Evolutionary conservation across 2,888 invertebrate species (phyloP).

Genomic region (Cheilosia variabilis): DNA sequence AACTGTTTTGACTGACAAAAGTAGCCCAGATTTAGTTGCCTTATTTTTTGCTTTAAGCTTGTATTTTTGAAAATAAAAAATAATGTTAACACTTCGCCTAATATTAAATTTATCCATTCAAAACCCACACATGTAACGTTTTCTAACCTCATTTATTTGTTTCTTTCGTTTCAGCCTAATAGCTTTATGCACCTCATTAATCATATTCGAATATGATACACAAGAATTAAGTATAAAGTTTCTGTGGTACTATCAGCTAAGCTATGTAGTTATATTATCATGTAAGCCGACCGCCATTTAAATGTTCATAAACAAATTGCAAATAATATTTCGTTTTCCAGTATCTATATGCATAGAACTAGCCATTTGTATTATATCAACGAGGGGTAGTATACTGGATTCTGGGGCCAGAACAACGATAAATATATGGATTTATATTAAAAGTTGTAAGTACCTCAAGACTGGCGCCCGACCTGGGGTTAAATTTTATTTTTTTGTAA

Average conservation of each 20-base stretch:
- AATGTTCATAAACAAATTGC: background rate
- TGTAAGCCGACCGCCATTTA: slow-evolving; percentile 79
- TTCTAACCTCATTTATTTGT: slow-evolving; percentile 23
- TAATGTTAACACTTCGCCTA: too few species aligned
- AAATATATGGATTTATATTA: slow-evolving; percentile 91
- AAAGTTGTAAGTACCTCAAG: slow-evolving; percentile 87
- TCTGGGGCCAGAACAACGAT: slow-evolving; percentile 89
- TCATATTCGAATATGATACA: slow-evolving; percentile 82
- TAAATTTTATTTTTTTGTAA: background rate
- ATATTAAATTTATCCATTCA: too few species aligned
- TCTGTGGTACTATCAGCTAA: slow-evolving; percentile 83
- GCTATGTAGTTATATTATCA: slow-evolving; percentile 83
- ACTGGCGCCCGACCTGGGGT: slow-evolving; percentile 14
- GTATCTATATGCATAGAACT: slow-evolving; percentile 88
- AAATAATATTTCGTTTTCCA: slow-evolving; percentile 67
- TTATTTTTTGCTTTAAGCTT: too few species aligned
- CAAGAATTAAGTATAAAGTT: slow-evolving; percentile 82
- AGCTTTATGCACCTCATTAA: slow-evolving; percentile 81
- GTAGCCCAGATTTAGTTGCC: too few species aligned
- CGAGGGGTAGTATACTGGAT: slow-evolving; percentile 91
- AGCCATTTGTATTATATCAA: slow-evolving; percentile 89
- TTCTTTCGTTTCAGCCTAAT: slow-evolving; percentile 80
- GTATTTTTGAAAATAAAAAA: too few species aligned
- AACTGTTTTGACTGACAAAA: too few species aligned
- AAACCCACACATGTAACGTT: background rate